Percentiles rank a stretch among this genome's conserved stretches.
phyloP scores from a whole-genome alignment of 2,113 vertebrate genomes.

The Catharus bicknelli region DNA sequence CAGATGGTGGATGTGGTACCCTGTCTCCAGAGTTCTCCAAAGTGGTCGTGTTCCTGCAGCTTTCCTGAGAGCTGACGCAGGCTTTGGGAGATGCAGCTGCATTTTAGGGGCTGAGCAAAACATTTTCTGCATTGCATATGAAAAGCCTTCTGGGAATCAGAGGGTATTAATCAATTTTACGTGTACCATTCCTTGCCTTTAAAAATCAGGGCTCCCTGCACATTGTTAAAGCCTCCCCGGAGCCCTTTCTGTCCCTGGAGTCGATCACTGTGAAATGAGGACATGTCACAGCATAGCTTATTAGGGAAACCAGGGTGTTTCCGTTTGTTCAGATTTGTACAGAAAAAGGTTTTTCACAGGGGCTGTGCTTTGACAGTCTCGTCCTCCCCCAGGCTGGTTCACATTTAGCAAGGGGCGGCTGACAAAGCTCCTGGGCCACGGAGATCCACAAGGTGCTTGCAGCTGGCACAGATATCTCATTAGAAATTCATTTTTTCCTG shows the following conservation, averaged over 20 bases:
- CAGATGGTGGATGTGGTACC: neutral
- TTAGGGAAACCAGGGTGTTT: slow-evolving; percentile 22
- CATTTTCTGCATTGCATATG: slow-evolving; percentile 26
- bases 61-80: neutral
- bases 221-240: neutral
- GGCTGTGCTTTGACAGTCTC: slow-evolving; percentile 2
- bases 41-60: neutral
- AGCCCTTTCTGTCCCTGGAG: slow-evolving; percentile 24
- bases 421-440: slow-evolving; percentile 60
- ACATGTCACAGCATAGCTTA: slow-evolving; percentile 47
- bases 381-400: slow-evolving; percentile 32
- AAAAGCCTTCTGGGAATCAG: slow-evolving; percentile 47
- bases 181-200: slow-evolving; percentile 27
- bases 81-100: slow-evolving; percentile 39
- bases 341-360: slow-evolving; percentile 48
- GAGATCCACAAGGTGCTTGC: slow-evolving; percentile 73
- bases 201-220: slow-evolving; percentile 23
- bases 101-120: slow-evolving; percentile 24
- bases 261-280: slow-evolving; percentile 42
- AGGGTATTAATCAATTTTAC: slow-evolving; percentile 60
- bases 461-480: slow-evolving; percentile 81
- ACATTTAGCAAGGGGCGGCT: slow-evolving; percentile 48
- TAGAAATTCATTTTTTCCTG: slow-evolving; percentile 85
- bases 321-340: slow-evolving; percentile 37
- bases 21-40: neutral